Percentiles rank a stretch among this genome's conserved stretches.
phyloP scores from a whole-genome alignment of 2,797 vertebrate genomes.

The Sarcoramphus papa region DNA sequence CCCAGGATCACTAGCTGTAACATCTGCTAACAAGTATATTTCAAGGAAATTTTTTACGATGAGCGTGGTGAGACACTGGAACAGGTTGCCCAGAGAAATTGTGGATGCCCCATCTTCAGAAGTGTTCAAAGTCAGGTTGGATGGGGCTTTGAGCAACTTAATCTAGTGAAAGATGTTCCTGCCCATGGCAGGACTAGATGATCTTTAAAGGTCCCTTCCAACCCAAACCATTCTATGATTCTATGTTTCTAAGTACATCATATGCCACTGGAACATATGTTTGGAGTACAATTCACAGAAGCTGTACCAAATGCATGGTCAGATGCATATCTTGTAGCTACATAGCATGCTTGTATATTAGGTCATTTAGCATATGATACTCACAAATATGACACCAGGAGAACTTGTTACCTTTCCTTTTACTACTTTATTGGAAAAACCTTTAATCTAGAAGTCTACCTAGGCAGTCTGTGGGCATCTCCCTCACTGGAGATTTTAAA shows the following conservation, averaged over 20 bases:
- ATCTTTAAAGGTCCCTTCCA: neutral
- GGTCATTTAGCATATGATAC: fast-evolving
- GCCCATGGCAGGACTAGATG: neutral
- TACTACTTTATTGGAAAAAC: neutral
- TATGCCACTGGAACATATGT: neutral
- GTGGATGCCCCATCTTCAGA: neutral
- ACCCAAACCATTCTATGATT: too few relatives aligned
- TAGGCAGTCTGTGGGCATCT: neutral
- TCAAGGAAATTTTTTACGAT: neutral
- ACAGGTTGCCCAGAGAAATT: neutral
- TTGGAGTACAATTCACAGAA: neutral
- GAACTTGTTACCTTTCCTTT: neutral
- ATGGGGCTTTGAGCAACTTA: neutral
- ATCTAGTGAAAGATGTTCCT: neutral
- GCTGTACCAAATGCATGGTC: neutral
- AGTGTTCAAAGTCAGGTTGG: neutral
- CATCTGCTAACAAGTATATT: neutral
- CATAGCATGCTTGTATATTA: too few relatives aligned
- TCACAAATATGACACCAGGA: neutral
- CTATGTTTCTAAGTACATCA: neutral
- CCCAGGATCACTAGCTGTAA: neutral
- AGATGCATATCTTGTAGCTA: neutral
- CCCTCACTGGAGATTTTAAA: neutral
- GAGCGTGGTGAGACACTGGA: neutral
- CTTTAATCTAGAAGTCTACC: neutral